A percentile compares a stretch with the other conserved stretches of the same genome.
Evolutionary conservation across 2,113 vertebrate genomes (phyloP).

Genomic region (Paralichthys olivaceus): DNA sequence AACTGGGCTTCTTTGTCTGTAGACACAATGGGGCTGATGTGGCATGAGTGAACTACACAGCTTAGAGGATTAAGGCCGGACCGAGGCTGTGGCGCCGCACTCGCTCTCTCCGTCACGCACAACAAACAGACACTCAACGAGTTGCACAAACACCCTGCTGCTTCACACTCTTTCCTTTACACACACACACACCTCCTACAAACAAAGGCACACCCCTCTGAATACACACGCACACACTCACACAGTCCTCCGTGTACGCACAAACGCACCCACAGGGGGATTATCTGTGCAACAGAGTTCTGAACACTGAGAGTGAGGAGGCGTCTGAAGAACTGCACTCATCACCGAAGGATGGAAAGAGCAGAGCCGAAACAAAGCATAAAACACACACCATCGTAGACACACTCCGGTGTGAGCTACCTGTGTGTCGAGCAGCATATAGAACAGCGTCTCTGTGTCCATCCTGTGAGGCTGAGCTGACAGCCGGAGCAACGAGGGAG

Average conservation of each 20-base stretch:
- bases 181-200: conserved; percentile 54
- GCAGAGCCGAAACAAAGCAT: conserved; percentile 36
- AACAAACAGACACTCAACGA: conserved; percentile 23
- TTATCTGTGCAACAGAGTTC: conserved; percentile 71
- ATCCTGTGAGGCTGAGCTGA: conserved; percentile 68
- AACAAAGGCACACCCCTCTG: conserved; percentile 44
- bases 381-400: conserved; percentile 12
- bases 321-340: conserved; percentile 69
- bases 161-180: conserved; percentile 45
- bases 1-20: conserved; percentile 72
- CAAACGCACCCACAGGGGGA: conserved; percentile 55
- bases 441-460: conserved; percentile 56
- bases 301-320: conserved; percentile 72
- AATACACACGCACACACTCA: conserved; percentile 25
- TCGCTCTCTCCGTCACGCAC: conserved; percentile 38
- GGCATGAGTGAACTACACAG: conserved; percentile 76
- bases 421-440: conserved; percentile 72
- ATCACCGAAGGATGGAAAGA: conserved; percentile 64
- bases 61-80: conserved; percentile 77
- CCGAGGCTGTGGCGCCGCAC: conserved; percentile 50
- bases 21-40: conserved; percentile 77
- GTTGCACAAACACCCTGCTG: conserved; percentile 32
- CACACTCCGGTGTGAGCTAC: conserved; percentile 56
- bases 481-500: conserved; percentile 50
- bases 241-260: conserved; percentile 28